Evolutionary conservation across 1,140 invertebrate genomes (phyloP), one percentile per base, ranked within the genome.

Genomic region (Ceratoteleas bidentatus): DNA sequence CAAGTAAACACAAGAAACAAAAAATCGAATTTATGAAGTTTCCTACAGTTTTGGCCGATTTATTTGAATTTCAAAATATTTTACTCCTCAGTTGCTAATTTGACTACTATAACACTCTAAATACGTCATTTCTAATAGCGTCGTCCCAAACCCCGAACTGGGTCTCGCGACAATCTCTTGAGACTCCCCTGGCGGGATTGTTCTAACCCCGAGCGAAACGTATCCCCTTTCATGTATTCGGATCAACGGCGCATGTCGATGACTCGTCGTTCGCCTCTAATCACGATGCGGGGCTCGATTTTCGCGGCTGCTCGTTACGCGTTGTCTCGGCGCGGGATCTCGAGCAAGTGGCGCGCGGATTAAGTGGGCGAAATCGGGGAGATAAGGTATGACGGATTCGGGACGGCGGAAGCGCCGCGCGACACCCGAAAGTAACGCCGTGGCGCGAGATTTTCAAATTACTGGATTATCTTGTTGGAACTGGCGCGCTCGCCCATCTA

Each of bases 371-470:
- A 72, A 79, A 81, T 79, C 40, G 58, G 54, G 54, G 64, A 78
- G 70, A 73, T 66, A 66, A 76, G 70, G 60, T 74, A 79, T 76
- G 70, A 75, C 74, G 76, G 62, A 84, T 74, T 72, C 66, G 50
- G 52, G 56, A 52, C 40, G 33, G 60, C 50, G 57, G 45, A 15
- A 65, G 40, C 32, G 32, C 4, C 57, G 66, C 53, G 68, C 77
- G 73, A 77, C 66, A 75, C 58, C 64, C 64, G 70, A 70, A 65
- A 68, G 64, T 73, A 58, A 62, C 70, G 64, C 53, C 33, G 52
- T 62, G 70, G 70, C 80, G 53, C 62, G 66, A 85, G 86, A 88
- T 88, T 88, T 88, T 86, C 81, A 88, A 88, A 88, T 87, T 88
- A 86, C 84, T 74, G 80, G 87, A 88, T 88, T 85, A 88, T 85